Evolutionary conservation across 2,113 vertebrate genomes (phyloP), one percentile per base, ranked within the genome.

Genomic region (Heteronetta atricapilla): DNA sequence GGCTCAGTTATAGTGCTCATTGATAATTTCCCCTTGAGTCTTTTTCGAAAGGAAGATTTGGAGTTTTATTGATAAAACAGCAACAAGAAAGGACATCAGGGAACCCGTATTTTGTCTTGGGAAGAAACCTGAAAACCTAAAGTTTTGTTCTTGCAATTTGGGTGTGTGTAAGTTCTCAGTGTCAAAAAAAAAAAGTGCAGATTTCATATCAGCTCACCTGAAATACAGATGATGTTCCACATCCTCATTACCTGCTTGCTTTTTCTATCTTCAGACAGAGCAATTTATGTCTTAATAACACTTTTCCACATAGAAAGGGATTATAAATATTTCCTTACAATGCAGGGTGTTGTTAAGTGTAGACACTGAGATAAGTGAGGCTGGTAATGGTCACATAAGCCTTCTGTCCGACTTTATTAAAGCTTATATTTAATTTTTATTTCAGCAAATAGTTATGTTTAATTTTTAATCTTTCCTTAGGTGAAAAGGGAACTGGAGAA

Each of bases 351-450:
- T 80, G 91, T 58, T 76, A 42, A 48, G 55, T 11, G 34, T 63
- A 28, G 40, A 13, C 33, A 40, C 38, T 10, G 26, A 62, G 63
- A 14, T 53, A 44, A 58, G 29, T 34, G 59, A 83, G 88, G 11
- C 76, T 82, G 63, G 29, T n/a, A 52, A 33, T 6, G 62, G 63
- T 33, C 33, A 9, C 38, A 50, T 14, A 62, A 87, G n/a, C 66
- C 74, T 64, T 59, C 62, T 82, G 62, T 60, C 58, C 79, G 69
- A 72, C n/a, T 88, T 88, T 29, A 73, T 76, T 93, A 64, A 85
- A 91, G 15, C 78, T 93, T 84, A 17, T 29, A 18, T 93, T 91
- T 88, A 81, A 72, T 95, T 82, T 52, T 63, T 34, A 72, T 75
- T 42, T 48, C n/a, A 90, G 52, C 58, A 91, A 93, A 79, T 36